phyloP scores from a whole-genome alignment of 2,113 vertebrate genomes.

The Nyctereutes procyonoides region DNA sequence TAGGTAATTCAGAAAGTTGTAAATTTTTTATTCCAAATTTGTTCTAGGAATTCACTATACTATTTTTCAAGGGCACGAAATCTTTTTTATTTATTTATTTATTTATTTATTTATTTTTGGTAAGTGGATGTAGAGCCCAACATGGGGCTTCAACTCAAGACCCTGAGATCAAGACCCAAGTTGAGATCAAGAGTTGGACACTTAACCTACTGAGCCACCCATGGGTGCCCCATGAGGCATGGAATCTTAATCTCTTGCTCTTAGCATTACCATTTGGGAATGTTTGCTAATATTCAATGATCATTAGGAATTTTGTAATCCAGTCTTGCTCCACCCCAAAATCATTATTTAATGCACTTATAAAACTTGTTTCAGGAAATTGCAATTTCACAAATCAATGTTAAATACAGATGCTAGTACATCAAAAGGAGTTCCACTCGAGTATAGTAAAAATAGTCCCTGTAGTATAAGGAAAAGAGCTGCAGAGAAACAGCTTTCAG shows the following conservation, averaged over 20 bases:
- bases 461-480: neutral
- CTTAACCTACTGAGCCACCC: neutral
- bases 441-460: neutral
- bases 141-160: neutral
- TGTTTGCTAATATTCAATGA: neutral
- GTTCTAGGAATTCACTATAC: neutral
- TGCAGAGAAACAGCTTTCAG: neutral
- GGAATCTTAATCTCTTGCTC: neutral
- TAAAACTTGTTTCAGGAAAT: neutral
- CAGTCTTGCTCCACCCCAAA: neutral
- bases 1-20: neutral
- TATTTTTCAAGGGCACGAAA: neutral
- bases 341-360: neutral
- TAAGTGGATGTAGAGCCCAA: neutral
- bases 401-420: neutral
- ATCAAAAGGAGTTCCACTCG: neutral
- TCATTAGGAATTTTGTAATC: neutral
- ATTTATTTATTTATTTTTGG: neutral
- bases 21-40: neutral
- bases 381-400: neutral
- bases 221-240: neutral
- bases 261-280: constrained; percentile 1
- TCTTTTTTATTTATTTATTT: neutral
- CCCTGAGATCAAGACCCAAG: neutral
- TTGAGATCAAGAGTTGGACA: neutral